Evolutionary conservation across 1,140 invertebrate genomes (phyloP), one percentile per base, ranked within the genome.

Genomic region (Apis florea): DNA sequence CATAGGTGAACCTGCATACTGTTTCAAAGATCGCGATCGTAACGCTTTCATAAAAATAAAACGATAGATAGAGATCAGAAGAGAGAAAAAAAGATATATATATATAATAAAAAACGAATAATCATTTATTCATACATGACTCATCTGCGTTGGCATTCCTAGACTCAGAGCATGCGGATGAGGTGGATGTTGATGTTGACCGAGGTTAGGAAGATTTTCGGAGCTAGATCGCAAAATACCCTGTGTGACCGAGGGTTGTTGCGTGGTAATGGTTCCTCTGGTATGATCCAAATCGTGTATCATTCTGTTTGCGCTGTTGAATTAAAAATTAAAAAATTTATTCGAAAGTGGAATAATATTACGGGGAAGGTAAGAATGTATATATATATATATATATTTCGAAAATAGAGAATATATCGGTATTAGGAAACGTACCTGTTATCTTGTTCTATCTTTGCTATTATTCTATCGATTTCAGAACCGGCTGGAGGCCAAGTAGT

Each of bases 391-490:
- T 51, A 53, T 53, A 13, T 12, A 53, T 13, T 12, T 53, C n/a
- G n/a, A 53, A 0, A 59, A 59, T n/a, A 13, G 11, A 17, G 47
- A 49, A 40, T 21, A 17, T 26, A 63, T n/a, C 31, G 11, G 56
- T 51, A 12, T 69, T 3, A 17, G 0, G 26, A 26, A 47, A 77
- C 74, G 51, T 86, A 93, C 93, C 92, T 94, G 90, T 95, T 95
- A 89, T 96, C 96, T 93, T 98, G 98, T 93, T 98, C 97, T 88
- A 98, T 97, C 95, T 98, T 98, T 82, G 97, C 97, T 96, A 98
- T 98, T 91, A 98, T 97, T 90, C 97, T 95, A 93, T 98, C 98
- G 89, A 98, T 98, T 94, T 98, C 97, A 49, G 96, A 95, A 88
- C 96, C 96, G 85, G 96, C 96, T 79, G 95, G 93, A 78, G 93